Percentiles rank a stretch among this genome's conserved stretches.
Evolutionary conservation across 2,113 vertebrate species (phyloP).

Genomic region (Microcebus jonahi): DNA sequence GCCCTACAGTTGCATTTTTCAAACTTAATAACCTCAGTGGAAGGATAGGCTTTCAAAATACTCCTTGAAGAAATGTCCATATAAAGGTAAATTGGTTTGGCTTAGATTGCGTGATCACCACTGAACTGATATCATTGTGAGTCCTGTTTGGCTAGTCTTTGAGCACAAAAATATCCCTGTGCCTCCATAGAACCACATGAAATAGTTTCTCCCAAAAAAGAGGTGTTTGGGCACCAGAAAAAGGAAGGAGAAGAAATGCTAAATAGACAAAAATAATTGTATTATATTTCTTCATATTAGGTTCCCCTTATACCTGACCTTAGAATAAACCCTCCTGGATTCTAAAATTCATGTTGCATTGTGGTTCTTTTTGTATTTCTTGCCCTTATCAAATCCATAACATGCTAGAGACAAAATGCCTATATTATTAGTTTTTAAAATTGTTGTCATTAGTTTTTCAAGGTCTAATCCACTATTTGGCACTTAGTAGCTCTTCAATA

Average conservation of each 20-base stretch:
- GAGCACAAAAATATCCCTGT: neutral
- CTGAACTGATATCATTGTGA: neutral
- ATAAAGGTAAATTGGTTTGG: neutral
- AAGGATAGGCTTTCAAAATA: neutral
- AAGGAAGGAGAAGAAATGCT: neutral
- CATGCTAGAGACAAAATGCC: neutral
- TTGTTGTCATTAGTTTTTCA: neutral
- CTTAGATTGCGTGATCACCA: neutral
- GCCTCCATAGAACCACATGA: too few species aligned
- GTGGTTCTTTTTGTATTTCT: constrained; percentile 1
- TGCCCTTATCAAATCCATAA: neutral
- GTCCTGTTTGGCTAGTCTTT: neutral
- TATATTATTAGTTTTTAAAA: neutral
- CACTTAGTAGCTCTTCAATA: neutral
- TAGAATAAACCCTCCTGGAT: neutral
- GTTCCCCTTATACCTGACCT: neutral
- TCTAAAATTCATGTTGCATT: neutral
- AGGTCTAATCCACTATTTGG: neutral
- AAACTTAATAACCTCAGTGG: neutral
- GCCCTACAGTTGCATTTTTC: neutral
- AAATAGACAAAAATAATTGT: neutral
- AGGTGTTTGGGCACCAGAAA: neutral
- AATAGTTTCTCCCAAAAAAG: neutral
- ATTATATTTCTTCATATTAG: neutral
- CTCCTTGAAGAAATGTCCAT: neutral